Evolutionary conservation across 2,113 vertebrate species (phyloP), one percentile per base, ranked within the genome.

Genomic region (Spea multiplicata): DNA sequence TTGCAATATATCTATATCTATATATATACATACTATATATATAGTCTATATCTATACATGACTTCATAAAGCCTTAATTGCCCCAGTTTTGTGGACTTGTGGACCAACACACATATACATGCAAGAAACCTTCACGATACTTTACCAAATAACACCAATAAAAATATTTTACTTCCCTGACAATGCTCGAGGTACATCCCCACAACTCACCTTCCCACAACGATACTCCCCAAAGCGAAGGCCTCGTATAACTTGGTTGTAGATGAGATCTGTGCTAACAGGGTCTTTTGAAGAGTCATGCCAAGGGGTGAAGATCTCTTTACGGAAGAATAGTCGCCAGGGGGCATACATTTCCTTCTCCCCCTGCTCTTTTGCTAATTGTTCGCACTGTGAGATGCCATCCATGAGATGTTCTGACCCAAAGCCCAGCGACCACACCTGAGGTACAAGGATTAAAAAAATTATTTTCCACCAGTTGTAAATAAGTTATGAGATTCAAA

Each of bases 271-370:
- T 0, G 96, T 98, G 91, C 96, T 95, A 83, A 94, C 48, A 0
- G 89, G 83, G 82, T 99, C 97, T 76, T 93, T 86, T 4, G 9
- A 84, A 84, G 92, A 93, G 87, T 93, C 88, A 17, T 98, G 97
- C 97, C 97, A 99, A 0, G 97, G 96, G 0, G 93, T 94, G 85
- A 99, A 99, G 85, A 99, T 89, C 83, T 99, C 96, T 85, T 99
- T 99, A 5, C 96, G 93, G 87, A 96, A 96, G 86, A 94, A 93
- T 52, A 99, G 87, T 0, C 95, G 90, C 97, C 97, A 99, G 4
- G 97, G 95, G 0, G 96, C 88, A 0, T 96, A 91, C 74, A 94
- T 94, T 61, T 96, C 96, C 0, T 93, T 93, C 0, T 91, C 93
- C 0, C 96, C 94, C 6, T 70, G 89, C 74, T 93, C 91, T 83